Evolutionary conservation across 2,888 invertebrate genomes (phyloP).

Genomic region (Crepidodera aurea): DNA sequence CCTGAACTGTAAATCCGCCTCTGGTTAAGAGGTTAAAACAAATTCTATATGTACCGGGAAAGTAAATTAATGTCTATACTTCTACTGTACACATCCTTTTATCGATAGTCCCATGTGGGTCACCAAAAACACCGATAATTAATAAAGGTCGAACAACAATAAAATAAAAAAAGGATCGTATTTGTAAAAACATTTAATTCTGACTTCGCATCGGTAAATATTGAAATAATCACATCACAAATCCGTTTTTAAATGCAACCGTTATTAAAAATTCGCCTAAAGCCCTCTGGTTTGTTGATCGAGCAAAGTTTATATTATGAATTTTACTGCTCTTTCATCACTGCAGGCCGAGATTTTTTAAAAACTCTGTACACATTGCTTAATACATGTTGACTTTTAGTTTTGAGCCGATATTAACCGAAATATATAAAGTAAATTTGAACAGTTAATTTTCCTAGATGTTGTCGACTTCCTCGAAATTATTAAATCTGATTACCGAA

Average conservation of each 20-base stretch:
- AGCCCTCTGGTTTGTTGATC: slow-evolving; percentile 56
- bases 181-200: slow-evolving; percentile 43
- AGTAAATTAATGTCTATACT: no score
- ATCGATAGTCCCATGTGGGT: no score
- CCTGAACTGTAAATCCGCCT: no score
- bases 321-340: slow-evolving; percentile 59
- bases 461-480: slow-evolving; percentile 35
- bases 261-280: slow-evolving; percentile 54
- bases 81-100: no score
- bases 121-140: no score
- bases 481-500: slow-evolving; percentile 34
- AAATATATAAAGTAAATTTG: slow-evolving; percentile 52
- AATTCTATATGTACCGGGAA: no score
- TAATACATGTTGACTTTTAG: slow-evolving; percentile 57
- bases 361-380: slow-evolving; percentile 57
- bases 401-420: slow-evolving; percentile 55
- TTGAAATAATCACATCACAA: slow-evolving; percentile 51
- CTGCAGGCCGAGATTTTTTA: slow-evolving; percentile 58
- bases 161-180: slow-evolving; percentile 28
- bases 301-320: slow-evolving; percentile 60
- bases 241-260: slow-evolving; percentile 49
- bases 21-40: no score
- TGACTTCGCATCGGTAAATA: slow-evolving; percentile 44
- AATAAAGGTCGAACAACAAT: no score
- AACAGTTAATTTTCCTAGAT: slow-evolving; percentile 45